Evolutionary conservation across 2,113 vertebrate genomes (phyloP).

Genomic region (Halichoeres trimaculatus): DNA sequence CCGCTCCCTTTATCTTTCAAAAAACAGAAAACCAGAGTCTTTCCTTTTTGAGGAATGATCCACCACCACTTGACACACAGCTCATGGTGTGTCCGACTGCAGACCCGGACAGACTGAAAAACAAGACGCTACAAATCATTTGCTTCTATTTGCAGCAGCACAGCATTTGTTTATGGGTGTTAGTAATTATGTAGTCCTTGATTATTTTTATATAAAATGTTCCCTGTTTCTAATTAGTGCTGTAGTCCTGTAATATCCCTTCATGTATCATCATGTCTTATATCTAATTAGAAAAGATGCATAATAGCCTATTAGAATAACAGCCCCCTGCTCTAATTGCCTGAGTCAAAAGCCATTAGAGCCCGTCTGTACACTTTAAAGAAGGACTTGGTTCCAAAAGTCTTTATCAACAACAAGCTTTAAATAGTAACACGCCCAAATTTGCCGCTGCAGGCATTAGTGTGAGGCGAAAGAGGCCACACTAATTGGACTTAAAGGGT

Average conservation of each 20-base stretch:
- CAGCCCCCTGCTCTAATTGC: constrained; percentile 34
- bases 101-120: constrained; percentile 11
- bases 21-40: constrained; percentile 21
- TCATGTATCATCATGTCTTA: constrained; percentile 48
- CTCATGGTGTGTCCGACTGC: constrained; percentile 27
- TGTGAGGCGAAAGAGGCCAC: constrained; percentile 26
- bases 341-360: constrained; percentile 51
- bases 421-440: constrained; percentile 20
- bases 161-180: background rate
- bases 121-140: background rate
- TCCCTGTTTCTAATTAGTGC: constrained; percentile 37
- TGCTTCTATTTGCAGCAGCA: background rate
- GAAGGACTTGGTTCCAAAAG: constrained; percentile 1
- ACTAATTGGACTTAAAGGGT: background rate
- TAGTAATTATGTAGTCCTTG: constrained; percentile 10
- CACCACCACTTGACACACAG: constrained; percentile 18
- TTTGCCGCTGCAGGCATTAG: background rate
- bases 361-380: constrained; percentile 23
- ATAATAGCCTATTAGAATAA: constrained; percentile 46
- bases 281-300: constrained; percentile 59
- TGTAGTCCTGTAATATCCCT: constrained; percentile 21
- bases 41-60: constrained; percentile 32
- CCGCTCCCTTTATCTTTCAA: constrained; percentile 35
- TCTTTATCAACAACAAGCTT: constrained; percentile 27
- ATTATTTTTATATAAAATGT: constrained; percentile 34